Evolutionary conservation across 2,113 vertebrate species (phyloP).

Genomic region (Amblyornis subalaris): DNA sequence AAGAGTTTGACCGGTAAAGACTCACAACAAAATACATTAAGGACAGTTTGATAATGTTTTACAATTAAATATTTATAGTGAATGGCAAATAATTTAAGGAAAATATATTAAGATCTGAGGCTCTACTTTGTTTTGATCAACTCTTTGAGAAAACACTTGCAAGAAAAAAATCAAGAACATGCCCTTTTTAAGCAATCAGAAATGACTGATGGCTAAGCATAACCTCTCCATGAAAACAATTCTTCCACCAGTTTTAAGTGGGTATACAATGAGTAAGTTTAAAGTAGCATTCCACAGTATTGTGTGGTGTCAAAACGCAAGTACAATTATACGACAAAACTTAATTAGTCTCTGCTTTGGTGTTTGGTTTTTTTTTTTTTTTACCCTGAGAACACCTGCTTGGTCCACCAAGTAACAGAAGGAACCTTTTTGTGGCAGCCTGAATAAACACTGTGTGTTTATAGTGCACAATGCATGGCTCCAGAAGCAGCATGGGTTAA

Average conservation of each 20-base stretch:
- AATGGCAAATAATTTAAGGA: neutral
- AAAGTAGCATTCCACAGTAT: neutral
- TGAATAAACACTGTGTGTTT: neutral
- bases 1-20: neutral
- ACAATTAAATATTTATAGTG: neutral
- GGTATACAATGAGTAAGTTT: neutral
- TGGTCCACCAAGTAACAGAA: neutral
- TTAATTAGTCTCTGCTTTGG: neutral
- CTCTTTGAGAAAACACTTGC: neutral
- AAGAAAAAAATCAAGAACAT: neutral
- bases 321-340: neutral
- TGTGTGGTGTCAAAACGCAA: neutral
- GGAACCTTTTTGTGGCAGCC: neutral
- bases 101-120: neutral
- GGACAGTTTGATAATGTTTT: neutral
- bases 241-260: neutral
- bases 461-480: fast-evolving
- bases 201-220: neutral
- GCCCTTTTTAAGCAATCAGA: neutral
- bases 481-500: neutral
- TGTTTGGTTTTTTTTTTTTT: neutral
- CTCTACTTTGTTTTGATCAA: neutral
- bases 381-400: neutral
- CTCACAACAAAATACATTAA: neutral
- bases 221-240: neutral